Evolutionary conservation across 2,888 invertebrate species (phyloP), one percentile per base, ranked within the genome.

Genomic region (Flexamia atlantica): DNA sequence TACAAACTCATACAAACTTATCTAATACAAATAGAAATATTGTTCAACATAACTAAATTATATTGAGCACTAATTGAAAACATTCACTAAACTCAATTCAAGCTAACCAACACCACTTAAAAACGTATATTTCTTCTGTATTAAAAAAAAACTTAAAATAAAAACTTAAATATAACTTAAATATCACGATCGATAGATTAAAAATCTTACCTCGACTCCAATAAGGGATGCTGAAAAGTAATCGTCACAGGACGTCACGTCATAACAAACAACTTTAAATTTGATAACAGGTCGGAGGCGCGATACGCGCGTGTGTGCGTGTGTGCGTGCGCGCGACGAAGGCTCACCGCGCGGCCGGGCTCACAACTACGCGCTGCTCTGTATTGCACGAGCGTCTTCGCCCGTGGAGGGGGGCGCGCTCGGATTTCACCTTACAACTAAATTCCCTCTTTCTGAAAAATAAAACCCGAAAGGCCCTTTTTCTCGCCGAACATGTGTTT

Each of bases 381-480:
- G 70, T 70, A 70, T 70, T 70, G 32, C 23, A 36, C 12, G 5
- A 40, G n/a, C 70, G 70, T 70, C 70, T 40, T 32, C 20, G 70
- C 40, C 40, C 2, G 32, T 4, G 20, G 32, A 7, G 70, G 70
- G 20, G 83, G 64, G 64, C 30, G 28, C 23, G 28, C 83, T 80
- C 80, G 70, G 50, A 68, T 83, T 80, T 80, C 83, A 70, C 30
- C 50, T 83, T 83, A 80, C 70, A 74, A 57, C 82, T 60, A 32
- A 74, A 74, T 74, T 83, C 82, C 74, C 74, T 82, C 82, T 83
- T 83, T 83, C 57, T 82, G 74, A 83, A 83, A 79, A 79, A 57
- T 79, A 79, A 79, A 79, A 79, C 79, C 79, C 79, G 79, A 79
- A 79, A 79, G 79, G 36, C 17, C 57, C 79, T 79, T 79, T 79